Evolutionary conservation across 2,797 vertebrate genomes (phyloP).

Genomic region (Danio aesculapii): DNA sequence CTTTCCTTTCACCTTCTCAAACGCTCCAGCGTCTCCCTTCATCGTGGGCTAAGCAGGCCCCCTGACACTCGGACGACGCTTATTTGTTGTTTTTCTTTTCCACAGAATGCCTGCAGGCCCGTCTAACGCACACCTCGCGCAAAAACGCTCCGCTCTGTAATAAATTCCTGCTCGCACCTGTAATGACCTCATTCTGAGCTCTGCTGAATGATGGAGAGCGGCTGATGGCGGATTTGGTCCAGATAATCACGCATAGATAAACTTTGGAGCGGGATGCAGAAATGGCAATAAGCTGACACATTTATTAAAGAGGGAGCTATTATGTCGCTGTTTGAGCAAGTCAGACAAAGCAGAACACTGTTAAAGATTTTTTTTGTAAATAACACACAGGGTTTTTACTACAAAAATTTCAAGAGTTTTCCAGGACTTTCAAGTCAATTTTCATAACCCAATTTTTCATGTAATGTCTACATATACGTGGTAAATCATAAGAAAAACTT

Average conservation of each 20-base stretch:
- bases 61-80: slow-evolving; percentile 44
- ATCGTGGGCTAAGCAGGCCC: slow-evolving; percentile 21
- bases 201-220: neutral
- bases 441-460: no score
- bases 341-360: no score
- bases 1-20: slow-evolving; percentile 32
- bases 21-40: neutral
- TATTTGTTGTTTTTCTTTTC: slow-evolving; percentile 61
- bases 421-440: no score
- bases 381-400: no score
- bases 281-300: neutral
- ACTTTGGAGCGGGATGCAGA: no score
- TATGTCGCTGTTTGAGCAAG: no score
- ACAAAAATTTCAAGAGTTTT: no score
- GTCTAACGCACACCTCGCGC: slow-evolving; percentile 36
- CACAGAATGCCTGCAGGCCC: slow-evolving; percentile 30
- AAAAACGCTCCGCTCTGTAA: slow-evolving; percentile 30
- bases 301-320: neutral
- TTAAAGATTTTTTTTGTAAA: no score
- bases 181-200: slow-evolving; percentile 49
- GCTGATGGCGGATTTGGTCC: neutral
- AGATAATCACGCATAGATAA: neutral
- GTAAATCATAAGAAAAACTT: no score
- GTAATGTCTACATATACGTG: no score
- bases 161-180: slow-evolving; percentile 50